Evolutionary conservation across 2,113 vertebrate genomes (phyloP).

Genomic region (Coreoperca whiteheadi): DNA sequence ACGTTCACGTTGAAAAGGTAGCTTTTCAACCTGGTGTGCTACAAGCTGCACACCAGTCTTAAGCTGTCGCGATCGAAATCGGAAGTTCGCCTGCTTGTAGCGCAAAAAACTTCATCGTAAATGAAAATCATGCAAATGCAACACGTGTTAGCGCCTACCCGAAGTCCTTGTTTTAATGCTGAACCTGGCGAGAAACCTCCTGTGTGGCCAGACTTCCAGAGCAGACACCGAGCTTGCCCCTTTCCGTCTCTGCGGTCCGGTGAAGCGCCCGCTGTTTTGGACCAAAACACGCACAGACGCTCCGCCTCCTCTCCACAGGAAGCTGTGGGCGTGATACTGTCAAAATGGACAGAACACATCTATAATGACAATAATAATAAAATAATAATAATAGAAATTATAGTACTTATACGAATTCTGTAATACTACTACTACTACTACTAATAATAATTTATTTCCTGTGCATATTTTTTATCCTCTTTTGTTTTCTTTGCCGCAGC

Average conservation of each 20-base stretch:
- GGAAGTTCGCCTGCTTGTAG: not conserved
- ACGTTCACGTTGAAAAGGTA: not conserved
- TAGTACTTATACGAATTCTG: too few species aligned
- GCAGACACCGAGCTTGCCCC: rapidly evolving
- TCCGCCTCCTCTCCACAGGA: not conserved
- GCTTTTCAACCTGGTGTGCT: too few species aligned
- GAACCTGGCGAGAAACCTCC: not conserved
- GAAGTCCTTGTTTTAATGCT: not conserved
- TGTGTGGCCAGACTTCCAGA: not conserved
- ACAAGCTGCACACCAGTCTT: not conserved
- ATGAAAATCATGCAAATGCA: not conserved
- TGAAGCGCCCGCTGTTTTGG: not conserved
- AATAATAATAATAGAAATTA: not conserved
- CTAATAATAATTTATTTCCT: too few species aligned
- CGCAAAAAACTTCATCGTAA: not conserved
- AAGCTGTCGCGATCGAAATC: not conserved
- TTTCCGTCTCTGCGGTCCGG: too few species aligned
- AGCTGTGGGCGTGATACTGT: not conserved
- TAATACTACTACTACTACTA: too few species aligned
- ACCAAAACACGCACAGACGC: not conserved
- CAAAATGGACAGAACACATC: not conserved
- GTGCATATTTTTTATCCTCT: too few species aligned
- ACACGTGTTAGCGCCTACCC: not conserved
- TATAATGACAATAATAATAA: not conserved
- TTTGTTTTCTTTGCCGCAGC: too few species aligned